Evolutionary conservation across 2,888 invertebrate genomes (phyloP).

Genomic region (Torymus tubicola): DNA sequence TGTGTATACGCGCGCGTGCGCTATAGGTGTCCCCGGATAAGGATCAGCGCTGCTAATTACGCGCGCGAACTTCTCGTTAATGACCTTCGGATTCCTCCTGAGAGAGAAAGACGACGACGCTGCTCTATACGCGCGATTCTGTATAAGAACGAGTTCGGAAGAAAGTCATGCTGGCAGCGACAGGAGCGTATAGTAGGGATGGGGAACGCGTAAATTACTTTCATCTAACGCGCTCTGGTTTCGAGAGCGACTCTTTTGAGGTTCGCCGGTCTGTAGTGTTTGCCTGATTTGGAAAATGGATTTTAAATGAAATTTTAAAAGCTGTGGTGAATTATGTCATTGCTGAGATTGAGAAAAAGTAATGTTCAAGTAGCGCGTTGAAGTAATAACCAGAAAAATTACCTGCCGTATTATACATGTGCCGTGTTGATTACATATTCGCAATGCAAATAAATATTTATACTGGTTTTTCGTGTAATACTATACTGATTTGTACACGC

Average conservation of each 20-base stretch:
- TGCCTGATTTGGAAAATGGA: too few relatives aligned
- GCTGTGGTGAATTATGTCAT: too few relatives aligned
- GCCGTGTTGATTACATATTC: too few relatives aligned
- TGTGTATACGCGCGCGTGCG: background rate
- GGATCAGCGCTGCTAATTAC: slow-evolving; percentile 37
- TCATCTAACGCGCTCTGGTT: slow-evolving; percentile 6
- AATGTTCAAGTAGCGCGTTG: too few relatives aligned
- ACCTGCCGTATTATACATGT: too few relatives aligned
- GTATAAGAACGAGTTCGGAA: slow-evolving; percentile 11
- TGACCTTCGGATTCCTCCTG: slow-evolving; percentile 68
- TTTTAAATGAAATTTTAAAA: too few relatives aligned
- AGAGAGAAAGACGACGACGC: slow-evolving; percentile 40
- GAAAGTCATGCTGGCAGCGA: slow-evolving; percentile 63
- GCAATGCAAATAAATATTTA: too few relatives aligned
- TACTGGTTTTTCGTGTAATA: too few relatives aligned
- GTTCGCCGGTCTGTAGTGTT: too few relatives aligned
- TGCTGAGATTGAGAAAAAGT: too few relatives aligned
- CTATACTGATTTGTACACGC: too few relatives aligned
- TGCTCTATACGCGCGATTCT: background rate
- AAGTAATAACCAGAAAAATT: too few relatives aligned
- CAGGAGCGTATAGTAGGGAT: background rate
- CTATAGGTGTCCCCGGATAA: slow-evolving; percentile 26
- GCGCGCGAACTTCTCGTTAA: slow-evolving; percentile 66
- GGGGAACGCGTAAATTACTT: slow-evolving; percentile 6
- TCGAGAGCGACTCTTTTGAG: background rate